phyloP scores from a whole-genome alignment of 2,113 vertebrate genomes.

The Neopipo cinnamomea region DNA sequence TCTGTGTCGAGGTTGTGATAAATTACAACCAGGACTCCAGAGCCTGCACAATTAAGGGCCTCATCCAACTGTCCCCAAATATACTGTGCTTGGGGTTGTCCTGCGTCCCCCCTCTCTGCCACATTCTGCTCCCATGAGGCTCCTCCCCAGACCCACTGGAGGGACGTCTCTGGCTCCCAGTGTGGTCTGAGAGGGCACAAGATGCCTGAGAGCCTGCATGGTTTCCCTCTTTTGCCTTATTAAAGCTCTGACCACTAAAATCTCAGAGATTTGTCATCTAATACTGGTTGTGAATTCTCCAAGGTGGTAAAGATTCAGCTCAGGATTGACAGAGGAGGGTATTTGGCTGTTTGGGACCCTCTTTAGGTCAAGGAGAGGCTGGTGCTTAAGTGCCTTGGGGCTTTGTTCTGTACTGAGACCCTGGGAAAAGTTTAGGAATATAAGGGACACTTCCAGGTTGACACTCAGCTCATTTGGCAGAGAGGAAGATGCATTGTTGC shows the following conservation, averaged over 20 bases:
- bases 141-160: neutral
- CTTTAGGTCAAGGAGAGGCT: neutral
- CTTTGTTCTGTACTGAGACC: neutral
- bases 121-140: neutral
- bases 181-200: neutral
- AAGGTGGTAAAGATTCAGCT: neutral
- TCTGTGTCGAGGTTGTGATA: neutral
- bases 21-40: neutral
- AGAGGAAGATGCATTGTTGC: neutral
- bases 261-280: neutral
- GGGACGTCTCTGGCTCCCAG: neutral
- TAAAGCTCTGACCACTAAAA: neutral
- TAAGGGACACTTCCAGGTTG: neutral
- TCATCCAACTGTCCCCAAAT: neutral
- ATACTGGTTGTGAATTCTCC: neutral
- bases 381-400: neutral
- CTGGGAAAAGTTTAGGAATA: neutral
- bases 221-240: neutral
- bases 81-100: neutral
- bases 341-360: neutral
- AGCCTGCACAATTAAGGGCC: neutral
- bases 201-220: neutral
- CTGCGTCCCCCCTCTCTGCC: neutral
- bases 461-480: neutral
- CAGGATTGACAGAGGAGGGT: neutral